These are phyloP conservation scores for Gopherus flavomarginatus DNA, from an alignment of 2,113 vertebrate genomes.

Conservation along the genomic window DNA sequence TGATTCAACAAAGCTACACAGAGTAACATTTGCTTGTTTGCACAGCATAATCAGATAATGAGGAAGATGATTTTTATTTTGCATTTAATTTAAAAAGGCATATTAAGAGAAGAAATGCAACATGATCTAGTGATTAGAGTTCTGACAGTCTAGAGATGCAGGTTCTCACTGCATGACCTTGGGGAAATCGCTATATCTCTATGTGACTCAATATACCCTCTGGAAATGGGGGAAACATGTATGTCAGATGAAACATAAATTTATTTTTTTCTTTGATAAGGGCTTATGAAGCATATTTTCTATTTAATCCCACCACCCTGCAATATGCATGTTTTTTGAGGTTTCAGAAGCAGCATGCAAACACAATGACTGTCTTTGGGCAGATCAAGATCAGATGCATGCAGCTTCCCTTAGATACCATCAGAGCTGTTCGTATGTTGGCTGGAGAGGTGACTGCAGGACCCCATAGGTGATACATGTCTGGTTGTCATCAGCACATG, in stretches of 20 bases:
- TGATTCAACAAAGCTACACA: not conserved
- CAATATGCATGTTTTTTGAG: slow-evolving; percentile 63
- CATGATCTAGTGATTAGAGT: not conserved
- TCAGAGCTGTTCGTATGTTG: slow-evolving; percentile 21
- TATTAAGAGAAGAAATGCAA: not conserved
- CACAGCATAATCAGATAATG: not conserved
- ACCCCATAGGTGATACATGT: slow-evolving; percentile 26
- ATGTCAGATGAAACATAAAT: slow-evolving; percentile 63
- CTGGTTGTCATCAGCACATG: not conserved
- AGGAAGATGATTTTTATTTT: not conserved
- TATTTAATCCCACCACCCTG: slow-evolving; percentile 59
- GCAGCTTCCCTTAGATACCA: slow-evolving; percentile 56
- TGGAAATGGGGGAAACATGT: slow-evolving; percentile 51
- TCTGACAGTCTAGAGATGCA: not conserved
- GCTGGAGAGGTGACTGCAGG: slow-evolving; percentile 26
- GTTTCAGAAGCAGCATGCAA: not conserved
- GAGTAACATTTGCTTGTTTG: fast-evolving
- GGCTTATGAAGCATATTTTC: slow-evolving; percentile 72
- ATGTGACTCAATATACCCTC: slow-evolving; percentile 44
- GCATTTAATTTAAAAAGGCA: not conserved
- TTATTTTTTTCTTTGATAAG: slow-evolving; percentile 57
- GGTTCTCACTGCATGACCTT: slow-evolving; percentile 13
- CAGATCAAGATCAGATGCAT: slow-evolving; percentile 57
- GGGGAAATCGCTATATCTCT: slow-evolving; percentile 55
- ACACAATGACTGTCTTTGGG: slow-evolving; percentile 67